Evolutionary conservation across 2,113 vertebrate species (phyloP), one percentile per base, ranked within the genome.

Genomic region (Neolamprologus brichardi): DNA sequence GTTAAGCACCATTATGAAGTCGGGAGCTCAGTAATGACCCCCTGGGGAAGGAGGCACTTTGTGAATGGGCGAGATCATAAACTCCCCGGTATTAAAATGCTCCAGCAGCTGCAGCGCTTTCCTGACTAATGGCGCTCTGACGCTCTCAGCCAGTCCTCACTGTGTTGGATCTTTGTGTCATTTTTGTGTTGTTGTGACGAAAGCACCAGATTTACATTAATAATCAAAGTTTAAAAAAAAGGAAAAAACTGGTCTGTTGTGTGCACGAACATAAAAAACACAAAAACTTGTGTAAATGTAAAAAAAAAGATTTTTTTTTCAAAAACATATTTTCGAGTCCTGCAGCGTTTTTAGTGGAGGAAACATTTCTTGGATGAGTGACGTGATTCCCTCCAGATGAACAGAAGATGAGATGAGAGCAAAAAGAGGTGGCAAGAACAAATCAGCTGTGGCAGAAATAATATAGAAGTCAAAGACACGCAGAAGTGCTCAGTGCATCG

Each of bases 1-100:
- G 95, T 95, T 93, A 90, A 96, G 94, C 44, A 84, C 93, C 89
- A 85, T 94, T 95, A 95, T 95, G 91, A 95, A 95, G 93, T 92
- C 87, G 78, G 92, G 91, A 88, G 93, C 84, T 62, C 89, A 17
- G 88, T 95, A 94, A 96, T 93, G 93, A 92, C 93, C 91, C 96
- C 95, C 92, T 18, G 25, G 94, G 94, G 95, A 87, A 11, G 17
- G 70, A 51, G 67, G 83, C 87, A 83, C 91, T 94, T 88, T 93
- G 89, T 93, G 90, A 90, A 94, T 56, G 84, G 56, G 80, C 58
- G 62, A 89, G 92, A 92, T 93, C 90, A 94, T 92, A 92, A 95
- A 94, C 89, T 86, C 88, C 81, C 2, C 46, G 83, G 91, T 79
- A 89, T 91, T 79, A 91, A 93, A 95, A 91, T 89, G 84, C 86